Conservation (phyloP, 1,140 invertebrate species). For the Ostrea denselamellosa region DNA sequence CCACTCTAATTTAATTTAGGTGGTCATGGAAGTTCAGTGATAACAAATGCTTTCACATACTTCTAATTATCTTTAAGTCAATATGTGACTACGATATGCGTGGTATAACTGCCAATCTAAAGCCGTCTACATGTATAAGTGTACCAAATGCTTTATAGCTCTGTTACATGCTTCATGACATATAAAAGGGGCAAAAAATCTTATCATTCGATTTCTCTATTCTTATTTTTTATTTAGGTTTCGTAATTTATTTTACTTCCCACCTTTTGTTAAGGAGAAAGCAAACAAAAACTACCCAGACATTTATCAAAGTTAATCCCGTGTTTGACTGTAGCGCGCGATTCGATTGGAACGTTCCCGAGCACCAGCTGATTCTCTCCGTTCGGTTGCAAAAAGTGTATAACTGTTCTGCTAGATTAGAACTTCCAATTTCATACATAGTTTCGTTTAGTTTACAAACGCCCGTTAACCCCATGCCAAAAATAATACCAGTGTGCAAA, state of each 20-base stretch:
- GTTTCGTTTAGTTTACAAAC: conserved; percentile 2
- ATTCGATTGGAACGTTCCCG: conserved; percentile 6
- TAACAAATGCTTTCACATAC: conserved; percentile 29
- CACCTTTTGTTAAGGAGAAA: conserved; percentile 9
- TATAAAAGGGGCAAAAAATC: neutral
- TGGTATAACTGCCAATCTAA: neutral
- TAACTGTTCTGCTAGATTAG: neutral
- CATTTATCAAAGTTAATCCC: conserved; percentile 32
- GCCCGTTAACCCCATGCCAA: conserved; percentile 49
- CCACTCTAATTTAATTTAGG: conserved; percentile 31
- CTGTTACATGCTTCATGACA: neutral
- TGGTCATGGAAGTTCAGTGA: conserved; percentile 26
- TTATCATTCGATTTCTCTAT: neutral
- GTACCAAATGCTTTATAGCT: neutral
- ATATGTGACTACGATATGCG: neutral
- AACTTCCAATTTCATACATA: conserved; percentile 38
- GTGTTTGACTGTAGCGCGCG: neutral
- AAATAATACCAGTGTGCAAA: conserved; percentile 53
- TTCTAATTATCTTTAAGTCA: conserved; percentile 36
- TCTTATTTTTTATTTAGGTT: neutral
- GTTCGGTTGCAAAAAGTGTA: conserved; percentile 46
- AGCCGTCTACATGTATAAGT: neutral
- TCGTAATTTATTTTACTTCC: conserved; percentile 7
- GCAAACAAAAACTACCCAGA: neutral
- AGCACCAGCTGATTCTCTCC: conserved; percentile 13